phyloP scores from a whole-genome alignment of 1,140 invertebrate genomes.

The Tetramorium simillimum region DNA sequence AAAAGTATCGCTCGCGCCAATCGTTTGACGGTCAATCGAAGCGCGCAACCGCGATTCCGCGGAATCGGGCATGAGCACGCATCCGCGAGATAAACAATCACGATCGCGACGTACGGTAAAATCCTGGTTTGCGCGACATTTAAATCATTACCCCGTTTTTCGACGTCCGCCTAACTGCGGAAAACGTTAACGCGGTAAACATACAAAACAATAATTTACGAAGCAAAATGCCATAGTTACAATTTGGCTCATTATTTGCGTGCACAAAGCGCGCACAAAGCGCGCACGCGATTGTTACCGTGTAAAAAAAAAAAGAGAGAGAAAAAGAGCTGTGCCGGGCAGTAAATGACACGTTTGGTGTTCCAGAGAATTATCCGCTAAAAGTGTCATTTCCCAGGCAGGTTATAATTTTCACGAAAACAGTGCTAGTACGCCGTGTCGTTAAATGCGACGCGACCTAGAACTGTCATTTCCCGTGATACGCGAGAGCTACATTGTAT shows the following conservation, averaged over 20 bases:
- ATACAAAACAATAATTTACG: slow-evolving; percentile 22
- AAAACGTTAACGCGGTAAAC: not conserved
- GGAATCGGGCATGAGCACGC: slow-evolving; percentile 38
- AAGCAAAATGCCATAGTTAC: not conserved
- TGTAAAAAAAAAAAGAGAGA: not conserved
- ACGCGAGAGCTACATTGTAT: slow-evolving; percentile 35
- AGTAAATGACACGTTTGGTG: slow-evolving; percentile 29
- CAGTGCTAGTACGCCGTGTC: slow-evolving; percentile 27
- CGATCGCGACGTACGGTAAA: not conserved
- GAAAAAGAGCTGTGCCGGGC: not conserved
- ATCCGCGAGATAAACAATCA: slow-evolving; percentile 32
- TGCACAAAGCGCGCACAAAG: not conserved
- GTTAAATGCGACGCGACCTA: slow-evolving; percentile 46
- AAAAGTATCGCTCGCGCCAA: slow-evolving; percentile 40
- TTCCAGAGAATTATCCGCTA: slow-evolving; percentile 34
- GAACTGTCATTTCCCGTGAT: slow-evolving; percentile 50
- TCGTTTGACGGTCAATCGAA: slow-evolving; percentile 43
- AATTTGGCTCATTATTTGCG: slow-evolving; percentile 15
- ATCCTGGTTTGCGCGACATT: not conserved
- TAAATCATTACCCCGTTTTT: not conserved
- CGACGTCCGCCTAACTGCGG: not conserved
- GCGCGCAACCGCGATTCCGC: slow-evolving; percentile 7
- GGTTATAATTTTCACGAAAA: slow-evolving; percentile 51
- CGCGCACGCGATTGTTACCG: slow-evolving; percentile 13
- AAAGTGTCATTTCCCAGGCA: slow-evolving; percentile 48